Evolutionary conservation across 2,113 vertebrate genomes (phyloP), one percentile per base, ranked within the genome.

Genomic region (Carassius carassius): DNA sequence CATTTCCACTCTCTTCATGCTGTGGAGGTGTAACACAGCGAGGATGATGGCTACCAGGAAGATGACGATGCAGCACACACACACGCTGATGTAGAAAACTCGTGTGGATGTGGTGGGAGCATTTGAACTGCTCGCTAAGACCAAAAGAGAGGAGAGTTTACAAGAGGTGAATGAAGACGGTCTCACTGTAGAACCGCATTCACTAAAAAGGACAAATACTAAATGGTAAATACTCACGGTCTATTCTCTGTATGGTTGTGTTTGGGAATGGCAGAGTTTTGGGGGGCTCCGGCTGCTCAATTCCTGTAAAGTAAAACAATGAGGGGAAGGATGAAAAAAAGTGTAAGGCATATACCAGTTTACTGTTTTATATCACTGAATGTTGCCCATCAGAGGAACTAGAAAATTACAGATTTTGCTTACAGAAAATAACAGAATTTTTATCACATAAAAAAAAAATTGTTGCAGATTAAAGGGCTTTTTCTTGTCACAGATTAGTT

Each of bases 1-100:
- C 93, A 97, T 90, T 92, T 99, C 98, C 88, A 99, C 96, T 91
- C 97, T 96, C 82, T 99, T 99, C 97, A 99, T 99, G 94, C 97
- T 99, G 94, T 99, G 98, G 88, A 99, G 96, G 93, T 99, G 98
- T 87, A 99, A 93, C 91, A 99, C 97, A 67, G 98, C 98, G 82
- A 99, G 90, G 91, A 99, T 95, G 90, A 99, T 99, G 92, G 98
- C 98, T 92, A 99, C 97, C 17, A 99, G 95, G 92, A 99, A 99
- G 91, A 99, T 99, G 78, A 99, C 97, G 9, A 97, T 98, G 91
- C 98, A 99, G 94, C 98, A 99, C 84, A 99, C 98, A 0, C 98
- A 98, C 70, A 99, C 98, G 0, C 98, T 99, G 91, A 99, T 99
- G 62, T 99, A 99, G 93, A 99, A 99, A 86, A 99, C 98, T 47